A percentile compares a stretch with the other conserved stretches of the same genome.
Evolutionary conservation across 2,888 invertebrate species (phyloP).

Genomic region (Ephialtes manifestator): DNA sequence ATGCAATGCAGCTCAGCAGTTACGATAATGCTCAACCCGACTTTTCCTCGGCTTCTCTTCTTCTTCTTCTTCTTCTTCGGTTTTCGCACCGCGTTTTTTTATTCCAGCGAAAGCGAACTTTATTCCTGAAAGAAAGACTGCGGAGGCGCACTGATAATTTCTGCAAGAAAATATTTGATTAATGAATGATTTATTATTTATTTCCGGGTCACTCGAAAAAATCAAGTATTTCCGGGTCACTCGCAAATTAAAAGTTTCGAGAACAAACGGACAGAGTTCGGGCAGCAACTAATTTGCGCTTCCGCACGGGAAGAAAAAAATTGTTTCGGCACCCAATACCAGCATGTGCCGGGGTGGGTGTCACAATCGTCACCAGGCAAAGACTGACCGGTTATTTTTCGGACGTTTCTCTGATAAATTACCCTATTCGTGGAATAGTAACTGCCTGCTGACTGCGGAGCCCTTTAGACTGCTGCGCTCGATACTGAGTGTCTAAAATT

Average conservation of each 20-base stretch:
- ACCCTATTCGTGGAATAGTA: no score
- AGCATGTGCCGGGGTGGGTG: no score
- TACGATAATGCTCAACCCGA: conserved; percentile 18
- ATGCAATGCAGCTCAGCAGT: neutral
- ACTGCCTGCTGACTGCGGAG: no score
- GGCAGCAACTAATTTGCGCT: no score
- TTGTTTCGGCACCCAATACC: no score
- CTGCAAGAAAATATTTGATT: neutral
- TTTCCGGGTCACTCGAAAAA: neutral
- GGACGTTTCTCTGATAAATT: no score
- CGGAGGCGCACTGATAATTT: neutral
- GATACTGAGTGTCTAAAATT: no score
- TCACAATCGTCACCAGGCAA: no score
- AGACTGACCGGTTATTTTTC: no score
- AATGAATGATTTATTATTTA: conserved; percentile 8
- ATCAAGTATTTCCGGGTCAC: neutral
- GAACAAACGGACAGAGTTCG: no score
- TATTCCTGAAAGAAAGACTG: neutral
- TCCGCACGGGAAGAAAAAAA: no score
- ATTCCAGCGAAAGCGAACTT: neutral
- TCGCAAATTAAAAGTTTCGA: neutral
- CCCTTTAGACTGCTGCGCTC: no score
- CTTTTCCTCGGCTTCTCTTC: conserved; percentile 1
- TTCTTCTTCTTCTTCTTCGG: neutral
- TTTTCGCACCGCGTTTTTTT: neutral